Conservation (phyloP, 2,888 invertebrate species). For the Seira musarum region DNA sequence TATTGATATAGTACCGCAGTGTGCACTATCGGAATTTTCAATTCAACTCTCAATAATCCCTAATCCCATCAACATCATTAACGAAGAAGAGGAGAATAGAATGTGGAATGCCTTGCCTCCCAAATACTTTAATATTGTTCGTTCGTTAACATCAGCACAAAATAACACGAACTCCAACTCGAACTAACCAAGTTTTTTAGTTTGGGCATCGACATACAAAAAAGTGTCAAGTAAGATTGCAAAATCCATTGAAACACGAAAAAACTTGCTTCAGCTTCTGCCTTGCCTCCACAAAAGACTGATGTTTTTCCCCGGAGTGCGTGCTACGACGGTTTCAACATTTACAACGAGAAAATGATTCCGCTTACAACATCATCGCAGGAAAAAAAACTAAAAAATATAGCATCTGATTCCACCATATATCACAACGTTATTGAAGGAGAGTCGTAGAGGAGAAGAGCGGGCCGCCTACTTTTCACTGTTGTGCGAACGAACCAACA, state of each 20-base stretch:
- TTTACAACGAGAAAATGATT: not conserved
- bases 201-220: not conserved
- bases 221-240: not conserved
- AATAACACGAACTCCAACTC: not conserved
- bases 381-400: not conserved
- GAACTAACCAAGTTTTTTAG: not conserved
- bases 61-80: not conserved
- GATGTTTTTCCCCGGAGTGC: not conserved
- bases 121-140: not conserved
- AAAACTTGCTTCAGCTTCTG: not conserved
- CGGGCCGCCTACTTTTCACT: not conserved
- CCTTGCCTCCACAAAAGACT: not conserved
- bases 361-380: not conserved
- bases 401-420: not conserved
- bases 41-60: not conserved
- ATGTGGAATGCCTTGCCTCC: not conserved
- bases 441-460: not conserved
- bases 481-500: no score
- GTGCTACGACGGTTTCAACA: not conserved
- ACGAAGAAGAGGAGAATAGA: not conserved
- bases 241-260: not conserved
- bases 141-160: not conserved
- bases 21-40: not conserved
- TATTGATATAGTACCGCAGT: not conserved
- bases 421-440: not conserved